phyloP scores from a whole-genome alignment of 2,888 invertebrate genomes.

The Pammene fasciana region DNA sequence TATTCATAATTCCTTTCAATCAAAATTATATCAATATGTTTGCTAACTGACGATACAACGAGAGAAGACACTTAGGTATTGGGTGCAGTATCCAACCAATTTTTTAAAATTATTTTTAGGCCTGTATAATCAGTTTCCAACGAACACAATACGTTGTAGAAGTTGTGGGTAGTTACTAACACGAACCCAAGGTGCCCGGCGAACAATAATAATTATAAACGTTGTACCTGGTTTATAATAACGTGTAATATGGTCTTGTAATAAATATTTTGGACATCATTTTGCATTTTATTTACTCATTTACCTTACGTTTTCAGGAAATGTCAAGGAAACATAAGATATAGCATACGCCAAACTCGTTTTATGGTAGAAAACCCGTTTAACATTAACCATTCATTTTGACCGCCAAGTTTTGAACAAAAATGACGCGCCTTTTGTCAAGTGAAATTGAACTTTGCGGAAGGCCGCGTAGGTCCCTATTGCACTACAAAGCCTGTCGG shows the following conservation, averaged over 20 bases:
- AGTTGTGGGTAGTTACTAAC: conserved; percentile 25
- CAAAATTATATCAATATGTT: too few relatives aligned
- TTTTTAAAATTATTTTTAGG: not conserved
- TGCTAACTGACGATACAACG: too few relatives aligned
- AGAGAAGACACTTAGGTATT: too few relatives aligned
- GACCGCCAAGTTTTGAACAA: too few relatives aligned
- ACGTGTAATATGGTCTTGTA: conserved; percentile 77
- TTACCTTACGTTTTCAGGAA: not conserved
- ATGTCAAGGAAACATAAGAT: not conserved
- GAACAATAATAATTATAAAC: conserved; percentile 67
- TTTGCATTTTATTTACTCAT: conserved; percentile 34
- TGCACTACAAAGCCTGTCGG: too few relatives aligned
- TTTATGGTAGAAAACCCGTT: too few relatives aligned
- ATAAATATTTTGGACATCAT: conserved; percentile 80
- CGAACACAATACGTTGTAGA: conserved; percentile 5
- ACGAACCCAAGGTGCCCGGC: conserved; percentile 49
- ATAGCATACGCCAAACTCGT: too few relatives aligned
- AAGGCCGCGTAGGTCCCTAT: too few relatives aligned
- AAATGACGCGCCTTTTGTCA: too few relatives aligned
- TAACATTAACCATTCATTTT: too few relatives aligned
- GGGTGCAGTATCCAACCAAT: not conserved
- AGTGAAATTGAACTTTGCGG: too few relatives aligned
- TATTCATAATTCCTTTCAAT: not conserved
- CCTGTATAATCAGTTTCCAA: conserved; percentile 31
- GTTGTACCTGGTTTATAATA: conserved; percentile 82